Evolutionary conservation across 1,140 invertebrate species (phyloP).

Genomic region (Prorops nasuta): DNA sequence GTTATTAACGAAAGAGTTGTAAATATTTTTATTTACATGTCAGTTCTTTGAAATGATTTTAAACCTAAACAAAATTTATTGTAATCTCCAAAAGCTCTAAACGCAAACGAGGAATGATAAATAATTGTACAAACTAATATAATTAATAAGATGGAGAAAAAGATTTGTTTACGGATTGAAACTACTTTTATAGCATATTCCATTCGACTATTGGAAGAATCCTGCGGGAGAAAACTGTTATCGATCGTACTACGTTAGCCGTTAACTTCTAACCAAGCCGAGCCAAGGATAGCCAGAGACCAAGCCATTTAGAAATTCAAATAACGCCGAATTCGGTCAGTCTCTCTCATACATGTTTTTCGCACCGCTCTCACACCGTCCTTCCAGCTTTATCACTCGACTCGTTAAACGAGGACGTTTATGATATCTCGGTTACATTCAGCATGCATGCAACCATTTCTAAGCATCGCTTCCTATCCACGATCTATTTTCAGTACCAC

Average conservation of each 20-base stretch:
- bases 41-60: too few species aligned
- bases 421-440: slow-evolving; percentile 33
- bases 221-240: background rate
- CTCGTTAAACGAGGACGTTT: slow-evolving; percentile 32
- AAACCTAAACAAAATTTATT: too few species aligned
- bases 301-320: slow-evolving; percentile 40
- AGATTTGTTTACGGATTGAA: too few species aligned
- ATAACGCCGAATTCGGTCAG: slow-evolving; percentile 22
- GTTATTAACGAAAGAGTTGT: too few species aligned
- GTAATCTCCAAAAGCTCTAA: too few species aligned
- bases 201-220: too few species aligned
- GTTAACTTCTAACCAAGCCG: slow-evolving; percentile 9
- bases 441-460: slow-evolving; percentile 45
- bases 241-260: background rate
- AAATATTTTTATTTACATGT: too few species aligned
- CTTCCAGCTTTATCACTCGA: slow-evolving; percentile 11
- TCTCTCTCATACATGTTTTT: background rate
- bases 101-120: too few species aligned
- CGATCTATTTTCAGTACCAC: background rate
- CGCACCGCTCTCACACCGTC: too few species aligned
- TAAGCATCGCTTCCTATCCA: slow-evolving; percentile 33
- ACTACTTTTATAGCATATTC: too few species aligned
- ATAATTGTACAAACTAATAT: too few species aligned
- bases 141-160: too few species aligned
- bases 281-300: background rate